Evolutionary conservation across 2,797 vertebrate species (phyloP).

Genomic region (Sebastes minor): DNA sequence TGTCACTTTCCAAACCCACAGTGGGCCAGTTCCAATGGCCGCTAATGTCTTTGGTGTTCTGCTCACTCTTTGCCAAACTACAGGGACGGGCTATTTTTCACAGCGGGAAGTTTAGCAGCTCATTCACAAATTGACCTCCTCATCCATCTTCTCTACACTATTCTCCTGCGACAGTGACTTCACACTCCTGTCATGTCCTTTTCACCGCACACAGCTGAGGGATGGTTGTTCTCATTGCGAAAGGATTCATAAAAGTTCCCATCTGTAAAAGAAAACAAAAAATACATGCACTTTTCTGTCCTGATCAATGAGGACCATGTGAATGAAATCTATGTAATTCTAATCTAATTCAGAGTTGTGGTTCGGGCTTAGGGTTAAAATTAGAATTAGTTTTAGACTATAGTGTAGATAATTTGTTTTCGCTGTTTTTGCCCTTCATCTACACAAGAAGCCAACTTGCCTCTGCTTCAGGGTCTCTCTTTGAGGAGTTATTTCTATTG

Average conservation of each 20-base stretch:
- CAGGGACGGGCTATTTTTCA: constrained; percentile 35
- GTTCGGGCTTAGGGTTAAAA: background rate
- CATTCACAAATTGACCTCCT: constrained; percentile 17
- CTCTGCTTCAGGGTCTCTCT: background rate
- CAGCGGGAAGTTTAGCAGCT: constrained; percentile 28
- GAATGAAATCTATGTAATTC: background rate
- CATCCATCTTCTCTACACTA: constrained; percentile 42
- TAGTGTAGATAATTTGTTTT: background rate
- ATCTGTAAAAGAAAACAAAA: constrained; percentile 10
- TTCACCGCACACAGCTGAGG: constrained; percentile 35
- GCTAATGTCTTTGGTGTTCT: constrained; percentile 13
- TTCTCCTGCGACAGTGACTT: constrained; percentile 32
- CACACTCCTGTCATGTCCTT: constrained; percentile 57
- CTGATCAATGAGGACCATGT: constrained; percentile 8
- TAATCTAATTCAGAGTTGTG: background rate
- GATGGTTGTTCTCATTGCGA: background rate
- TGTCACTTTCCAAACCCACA: constrained; percentile 46
- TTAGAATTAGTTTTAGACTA: background rate
- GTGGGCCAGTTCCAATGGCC: constrained; percentile 9
- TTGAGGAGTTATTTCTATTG: background rate
- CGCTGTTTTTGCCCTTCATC: background rate
- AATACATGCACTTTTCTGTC: background rate
- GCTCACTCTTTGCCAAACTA: constrained; percentile 20
- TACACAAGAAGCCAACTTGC: background rate
- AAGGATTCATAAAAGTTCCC: background rate